Base-by-base conservation (phyloP, 1,140 invertebrate genomes). In the Neotoxoptera formosana region DNA sequence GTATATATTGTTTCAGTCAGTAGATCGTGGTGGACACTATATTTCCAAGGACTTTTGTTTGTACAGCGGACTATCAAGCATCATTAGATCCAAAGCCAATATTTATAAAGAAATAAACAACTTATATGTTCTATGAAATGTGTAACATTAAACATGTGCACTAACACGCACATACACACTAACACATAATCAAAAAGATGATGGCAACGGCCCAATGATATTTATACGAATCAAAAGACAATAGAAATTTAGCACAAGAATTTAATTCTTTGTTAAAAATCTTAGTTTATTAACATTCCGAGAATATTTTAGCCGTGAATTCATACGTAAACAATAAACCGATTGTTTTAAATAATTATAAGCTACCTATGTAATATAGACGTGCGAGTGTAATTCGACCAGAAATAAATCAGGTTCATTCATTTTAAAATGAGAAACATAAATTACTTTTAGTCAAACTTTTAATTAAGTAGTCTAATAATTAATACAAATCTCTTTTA, bases 21-120 rank as follows among this genome's bases (percentile, higher is more conserved):
- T 88, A 88, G 47, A 48, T 88, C 86, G 47, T 88, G 20, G 20
- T 56, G 51, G 88, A 56, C 51, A 41, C 34, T 7, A 89, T 21
- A n/a, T 51, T n/a, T 56, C 34, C 88, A 90, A 90, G 88, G 88
- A 90, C 87, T 87, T 87, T 88, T 20, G 34, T 60, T 60, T 56
- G 51, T 90, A 56, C 11, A 25, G 3, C 36, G 30, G 30, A 23
- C 45, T 30, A 51, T 20, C 87, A 89, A 89, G 48, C 48, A 89
- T 89, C n/a, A 89, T 89, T 53, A 89, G 20, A 89, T 89, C 47
- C 20, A 53, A 23, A 53, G 4, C 8, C 23, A n/a, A 48, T 30
- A 30, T 17, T 7, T 6, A n/a, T 20, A 87, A 36, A 76, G 14
- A 20, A 20, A 81, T 81, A 81, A 67, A 3, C 3, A 67, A n/a